A percentile compares a stretch with the other conserved stretches of the same genome.
Conservation (phyloP, 2,113 vertebrate species). For the Poicephalus gulielmi region DNA sequence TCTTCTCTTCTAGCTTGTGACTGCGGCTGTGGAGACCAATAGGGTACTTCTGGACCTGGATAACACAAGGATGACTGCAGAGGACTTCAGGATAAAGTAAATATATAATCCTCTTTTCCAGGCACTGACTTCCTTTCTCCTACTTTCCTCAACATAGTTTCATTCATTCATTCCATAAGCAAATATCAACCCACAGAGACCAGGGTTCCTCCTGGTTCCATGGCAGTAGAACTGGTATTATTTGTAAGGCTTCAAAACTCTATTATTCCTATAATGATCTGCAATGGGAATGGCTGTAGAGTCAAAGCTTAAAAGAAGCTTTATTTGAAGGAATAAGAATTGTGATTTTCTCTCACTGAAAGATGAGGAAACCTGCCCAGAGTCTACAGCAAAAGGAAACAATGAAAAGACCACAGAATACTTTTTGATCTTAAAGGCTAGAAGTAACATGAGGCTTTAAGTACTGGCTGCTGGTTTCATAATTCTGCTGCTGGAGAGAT, state of each 20-base stretch:
- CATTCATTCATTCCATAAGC: not conserved
- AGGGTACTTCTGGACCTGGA: constrained; percentile 80
- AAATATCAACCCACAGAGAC: not conserved
- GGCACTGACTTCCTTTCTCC: not conserved
- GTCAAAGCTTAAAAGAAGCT: not conserved
- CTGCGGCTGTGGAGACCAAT: constrained; percentile 75
- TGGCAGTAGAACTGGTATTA: not conserved
- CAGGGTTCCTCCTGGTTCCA: not conserved
- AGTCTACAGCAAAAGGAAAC: not conserved
- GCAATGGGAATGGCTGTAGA: not conserved
- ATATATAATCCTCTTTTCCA: not conserved
- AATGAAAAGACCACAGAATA: not conserved
- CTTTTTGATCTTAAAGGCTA: not conserved
- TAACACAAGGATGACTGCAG: constrained; percentile 85
- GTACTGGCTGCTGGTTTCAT: not conserved
- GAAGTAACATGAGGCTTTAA: not conserved
- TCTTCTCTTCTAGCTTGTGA: not conserved
- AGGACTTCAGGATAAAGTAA: constrained; percentile 91
- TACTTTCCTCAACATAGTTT: not conserved
- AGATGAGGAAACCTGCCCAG: not conserved
- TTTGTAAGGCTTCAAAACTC: not conserved
- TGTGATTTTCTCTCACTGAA: not conserved
- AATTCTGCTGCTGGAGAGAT: not conserved
- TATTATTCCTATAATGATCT: not conserved
- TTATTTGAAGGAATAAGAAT: not conserved